Percentiles rank a stretch among this genome's conserved stretches.
Conservation (phyloP, 2,797 vertebrate species). For the Hafferia zeledoni region DNA sequence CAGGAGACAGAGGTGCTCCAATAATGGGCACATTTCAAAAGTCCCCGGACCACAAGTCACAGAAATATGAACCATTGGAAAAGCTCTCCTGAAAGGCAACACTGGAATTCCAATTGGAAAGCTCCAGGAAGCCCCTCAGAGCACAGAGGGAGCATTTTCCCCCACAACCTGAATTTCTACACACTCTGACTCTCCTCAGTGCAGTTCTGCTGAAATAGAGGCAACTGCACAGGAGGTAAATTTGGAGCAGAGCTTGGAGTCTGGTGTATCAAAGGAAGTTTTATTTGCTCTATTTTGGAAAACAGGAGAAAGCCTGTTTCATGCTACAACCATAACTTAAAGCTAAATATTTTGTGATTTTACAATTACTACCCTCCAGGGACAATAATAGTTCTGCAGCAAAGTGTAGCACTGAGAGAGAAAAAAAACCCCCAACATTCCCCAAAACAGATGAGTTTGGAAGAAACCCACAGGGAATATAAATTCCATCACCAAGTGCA, state of each 20-base stretch:
- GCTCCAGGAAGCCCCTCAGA: background rate
- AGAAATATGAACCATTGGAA: background rate
- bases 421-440: background rate
- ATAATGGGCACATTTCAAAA: background rate
- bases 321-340: background rate
- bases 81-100: background rate
- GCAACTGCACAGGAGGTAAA: background rate
- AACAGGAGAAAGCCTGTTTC: background rate
- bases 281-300: background rate
- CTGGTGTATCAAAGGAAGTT: background rate
- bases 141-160: background rate
- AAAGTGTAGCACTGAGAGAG: background rate
- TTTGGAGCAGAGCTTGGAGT: background rate
- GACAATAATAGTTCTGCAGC: background rate
- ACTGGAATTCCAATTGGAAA: background rate
- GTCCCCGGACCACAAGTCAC: background rate
- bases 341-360: constrained; percentile 37
- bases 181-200: background rate
- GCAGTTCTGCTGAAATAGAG: background rate
- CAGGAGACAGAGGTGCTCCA: background rate
- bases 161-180: background rate
- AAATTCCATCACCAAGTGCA: background rate
- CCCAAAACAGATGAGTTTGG: background rate
- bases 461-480: background rate
- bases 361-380: background rate